Percentiles rank a stretch among this genome's conserved stretches.
Evolutionary conservation across 2,797 vertebrate species (phyloP).

Genomic region (Melanotaenia maccullochi): DNA sequence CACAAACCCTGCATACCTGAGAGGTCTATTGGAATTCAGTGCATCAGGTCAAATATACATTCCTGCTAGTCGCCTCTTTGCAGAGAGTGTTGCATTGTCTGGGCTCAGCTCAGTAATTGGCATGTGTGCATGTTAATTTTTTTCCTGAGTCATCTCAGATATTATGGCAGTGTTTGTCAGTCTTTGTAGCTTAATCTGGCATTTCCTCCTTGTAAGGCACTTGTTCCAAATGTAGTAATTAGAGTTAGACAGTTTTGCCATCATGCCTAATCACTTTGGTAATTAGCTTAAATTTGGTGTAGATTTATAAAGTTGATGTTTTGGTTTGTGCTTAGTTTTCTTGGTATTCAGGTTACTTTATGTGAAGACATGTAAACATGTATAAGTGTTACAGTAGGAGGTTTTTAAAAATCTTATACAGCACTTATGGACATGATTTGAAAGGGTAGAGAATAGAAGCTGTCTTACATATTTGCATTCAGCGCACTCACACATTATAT

Average conservation of each 20-base stretch:
- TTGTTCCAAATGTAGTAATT: constrained; percentile 28
- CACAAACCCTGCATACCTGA: constrained; percentile 43
- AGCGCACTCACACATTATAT: constrained; percentile 7
- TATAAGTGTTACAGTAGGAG: neutral
- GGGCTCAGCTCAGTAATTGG: constrained; percentile 27
- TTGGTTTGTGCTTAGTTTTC: constrained; percentile 3
- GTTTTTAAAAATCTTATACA: neutral
- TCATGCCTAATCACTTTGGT: constrained; percentile 2
- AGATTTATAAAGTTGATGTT: neutral
- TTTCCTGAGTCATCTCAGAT: constrained; percentile 28
- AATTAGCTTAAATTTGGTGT: constrained; percentile 17
- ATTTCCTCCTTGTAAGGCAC: constrained; percentile 25
- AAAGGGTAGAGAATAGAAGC: constrained; percentile 1
- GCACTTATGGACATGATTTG: constrained; percentile 5
- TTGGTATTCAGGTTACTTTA: neutral
- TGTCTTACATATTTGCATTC: constrained; percentile 4
- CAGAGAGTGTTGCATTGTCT: constrained; percentile 8
- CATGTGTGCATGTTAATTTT: constrained; percentile 18
- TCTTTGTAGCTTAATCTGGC: constrained; percentile 37
- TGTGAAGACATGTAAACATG: neutral
- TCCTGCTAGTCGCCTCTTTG: constrained; percentile 34
- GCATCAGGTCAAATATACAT: constrained; percentile 48
- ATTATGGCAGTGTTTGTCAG: constrained; percentile 19
- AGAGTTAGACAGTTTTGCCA: constrained; percentile 2
- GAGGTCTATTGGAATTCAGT: constrained; percentile 60